phyloP scores from a whole-genome alignment of 2,113 vertebrate species.

The Callochromis pleurospilus region DNA sequence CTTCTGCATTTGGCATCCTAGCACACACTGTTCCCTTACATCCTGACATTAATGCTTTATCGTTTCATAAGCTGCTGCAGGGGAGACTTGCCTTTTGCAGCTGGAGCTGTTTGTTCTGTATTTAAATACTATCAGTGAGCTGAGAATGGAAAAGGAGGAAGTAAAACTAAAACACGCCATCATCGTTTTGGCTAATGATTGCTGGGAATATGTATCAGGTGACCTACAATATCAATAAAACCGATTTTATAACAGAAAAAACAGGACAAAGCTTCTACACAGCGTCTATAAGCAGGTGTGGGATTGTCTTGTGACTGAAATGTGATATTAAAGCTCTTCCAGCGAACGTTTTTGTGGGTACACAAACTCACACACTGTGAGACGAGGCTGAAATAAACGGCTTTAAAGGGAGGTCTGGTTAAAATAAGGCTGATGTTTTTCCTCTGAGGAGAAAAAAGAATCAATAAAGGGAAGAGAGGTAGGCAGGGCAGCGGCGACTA shows the following conservation, averaged over 20 bases:
- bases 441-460: neutral
- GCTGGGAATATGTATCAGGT: neutral
- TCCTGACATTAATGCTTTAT: neutral
- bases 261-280: neutral
- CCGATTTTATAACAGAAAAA: neutral
- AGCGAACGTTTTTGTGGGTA: neutral
- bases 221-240: neutral
- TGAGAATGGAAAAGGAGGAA: neutral
- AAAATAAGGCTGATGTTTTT: neutral
- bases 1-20: neutral
- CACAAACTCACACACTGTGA: neutral
- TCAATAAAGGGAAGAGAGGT: neutral
- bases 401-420: neutral
- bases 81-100: neutral
- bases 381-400: neutral
- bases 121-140: neutral
- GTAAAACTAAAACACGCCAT: neutral
- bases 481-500: neutral
- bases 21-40: neutral
- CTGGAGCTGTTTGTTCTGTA: neutral
- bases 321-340: neutral
- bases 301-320: neutral
- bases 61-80: neutral
- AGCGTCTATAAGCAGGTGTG: neutral
- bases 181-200: neutral